Evolutionary conservation across 2,888 invertebrate species (phyloP), one percentile per base, ranked within the genome.

Genomic region (Lamproptera curius): DNA sequence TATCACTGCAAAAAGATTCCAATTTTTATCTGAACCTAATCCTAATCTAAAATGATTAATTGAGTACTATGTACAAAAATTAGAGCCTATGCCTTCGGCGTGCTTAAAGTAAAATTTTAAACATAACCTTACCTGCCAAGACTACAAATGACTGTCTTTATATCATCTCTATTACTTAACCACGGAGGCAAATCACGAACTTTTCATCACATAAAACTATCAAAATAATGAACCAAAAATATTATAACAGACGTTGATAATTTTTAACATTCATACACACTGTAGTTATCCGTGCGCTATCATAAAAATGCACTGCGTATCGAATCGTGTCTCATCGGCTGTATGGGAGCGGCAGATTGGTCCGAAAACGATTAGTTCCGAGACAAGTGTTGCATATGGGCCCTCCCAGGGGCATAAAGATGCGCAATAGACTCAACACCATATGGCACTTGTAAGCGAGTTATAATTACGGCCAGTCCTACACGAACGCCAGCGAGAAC

Each of bases 341-440:
- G 26, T 8, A n/a, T 37, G 5, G 23, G 23, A 17, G 9, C 2
- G n/a, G 23, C 43, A 39, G 43, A 42, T 45, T 31, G 50, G 15
- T 41, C 41, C 20, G 62, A 74, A 67, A 69, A 61, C 75, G 77
- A 84, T 85, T 85, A 80, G 84, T 84, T 81, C 75, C 79, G 72
- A 61, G 62, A 75, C 79, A 77, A 81, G 80, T 74, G 70, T 63
- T 63, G 65, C 82, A 80, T 76, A 78, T 77, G 77, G 66, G 73
- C 59, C 61, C 63, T 58, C 69, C 56, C 55, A 23, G 38, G 23
- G 51, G 55, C 52, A 59, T 11, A n/a, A n/a, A 16, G 42, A 42
- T 42, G 38, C n/a, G 38, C 42, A 2, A 23, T 2, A 8, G n/a
- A 16, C 57, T 64, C 69, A 63, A 70, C 75, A 76, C 84, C 85